Conservation (phyloP, 2,113 vertebrate genomes). For the Gyps fulvus region DNA sequence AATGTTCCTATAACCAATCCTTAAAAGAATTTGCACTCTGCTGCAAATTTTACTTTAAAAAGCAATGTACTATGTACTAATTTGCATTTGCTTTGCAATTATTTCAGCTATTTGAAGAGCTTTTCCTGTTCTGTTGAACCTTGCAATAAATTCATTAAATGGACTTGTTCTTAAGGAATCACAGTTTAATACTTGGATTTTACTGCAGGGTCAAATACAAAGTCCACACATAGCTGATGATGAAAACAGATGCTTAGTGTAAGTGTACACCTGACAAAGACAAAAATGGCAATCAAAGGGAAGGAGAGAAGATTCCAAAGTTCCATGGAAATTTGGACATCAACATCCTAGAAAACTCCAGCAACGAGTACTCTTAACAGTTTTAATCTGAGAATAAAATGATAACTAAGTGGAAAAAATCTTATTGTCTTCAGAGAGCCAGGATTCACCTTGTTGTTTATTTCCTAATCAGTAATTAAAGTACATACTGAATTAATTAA, state of each 20-base stretch:
- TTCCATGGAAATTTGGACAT: neutral
- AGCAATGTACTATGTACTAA: neutral
- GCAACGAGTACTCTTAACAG: fast-evolving
- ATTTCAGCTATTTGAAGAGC: neutral
- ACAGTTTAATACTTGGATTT: neutral
- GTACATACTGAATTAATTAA: neutral
- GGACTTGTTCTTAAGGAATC: neutral
- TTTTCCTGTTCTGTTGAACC: neutral
- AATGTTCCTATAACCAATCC: neutral
- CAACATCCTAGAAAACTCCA: neutral
- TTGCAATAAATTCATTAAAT: neutral
- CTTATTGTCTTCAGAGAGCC: neutral
- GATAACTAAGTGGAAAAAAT: neutral
- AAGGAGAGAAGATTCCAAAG: neutral
- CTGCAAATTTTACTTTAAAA: neutral
- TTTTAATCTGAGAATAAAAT: neutral
- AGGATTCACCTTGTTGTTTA: neutral
- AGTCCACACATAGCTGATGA: neutral
- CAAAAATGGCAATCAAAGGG: neutral
- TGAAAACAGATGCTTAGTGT: neutral
- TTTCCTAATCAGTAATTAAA: neutral
- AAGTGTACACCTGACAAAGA: neutral
- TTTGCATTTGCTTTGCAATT: neutral
- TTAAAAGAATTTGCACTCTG: neutral
- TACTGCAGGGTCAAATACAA: neutral